Base-by-base conservation (phyloP, 1,140 invertebrate species). In the Stratiolaelaps scimitus region DNA sequence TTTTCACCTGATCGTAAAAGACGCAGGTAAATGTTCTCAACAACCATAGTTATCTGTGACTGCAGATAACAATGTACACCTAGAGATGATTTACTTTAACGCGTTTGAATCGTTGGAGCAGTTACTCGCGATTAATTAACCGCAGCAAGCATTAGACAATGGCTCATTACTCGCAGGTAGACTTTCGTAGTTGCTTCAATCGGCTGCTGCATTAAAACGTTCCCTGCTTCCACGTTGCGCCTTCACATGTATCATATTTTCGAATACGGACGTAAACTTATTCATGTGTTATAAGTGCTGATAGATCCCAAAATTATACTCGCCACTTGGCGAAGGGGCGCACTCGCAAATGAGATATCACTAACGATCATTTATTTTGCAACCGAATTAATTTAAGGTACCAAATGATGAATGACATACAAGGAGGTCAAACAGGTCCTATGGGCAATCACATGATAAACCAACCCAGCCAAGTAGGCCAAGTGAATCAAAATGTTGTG, bases 361-460 rank as follows among this genome's bases (percentile, higher is more conserved):
- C 46, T 45, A 28, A 44, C 26, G 53, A 65, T 15, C 69, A 53
- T 45, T 46, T 64, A 29, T 30, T 29, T n/a, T 19, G 48, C 43
- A 44, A 23, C n/a, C 64, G 15, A 26, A 43, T 19, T 43, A 29
- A 47, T 43, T 69, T 30, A 44, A 60, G 68, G 5, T 69, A 69
- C 23, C 56, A 67, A 43, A 43, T 67, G 29, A 47, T 68, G 64
- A 68, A 34, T 40, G 23, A 23, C 19, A 28, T 29, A 47, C 56
- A 67, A 28, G 44, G 6, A n/a, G 26, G 67, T 28, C 65, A 68
- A 26, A 34, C 26, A 60, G 53, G 53, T n/a, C 53, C 53, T 17
- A 34, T 46, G 47, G 40, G 56, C 20, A 45, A 47, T 66, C 44
- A 53, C n/a, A 60, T 60, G 23, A 34, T 60, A 20, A 40, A 40